phyloP scores from a whole-genome alignment of 2,888 invertebrate species.

The Junonia oenone region DNA sequence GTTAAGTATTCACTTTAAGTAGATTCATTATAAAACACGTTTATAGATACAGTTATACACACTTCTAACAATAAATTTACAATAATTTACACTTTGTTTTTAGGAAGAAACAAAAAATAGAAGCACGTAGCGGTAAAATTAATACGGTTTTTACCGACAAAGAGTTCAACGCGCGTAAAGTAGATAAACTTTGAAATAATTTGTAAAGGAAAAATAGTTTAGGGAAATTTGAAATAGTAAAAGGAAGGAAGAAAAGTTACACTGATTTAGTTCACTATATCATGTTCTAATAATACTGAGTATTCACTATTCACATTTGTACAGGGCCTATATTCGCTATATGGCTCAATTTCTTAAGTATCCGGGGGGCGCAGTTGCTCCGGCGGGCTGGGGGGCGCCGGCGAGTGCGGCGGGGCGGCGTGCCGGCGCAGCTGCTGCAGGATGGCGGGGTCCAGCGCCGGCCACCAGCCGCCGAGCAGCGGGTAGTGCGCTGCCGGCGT shows the following conservation, averaged over 20 bases:
- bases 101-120: slow-evolving; percentile 7
- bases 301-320: slow-evolving; percentile 39
- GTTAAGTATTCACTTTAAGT: slow-evolving; percentile 28
- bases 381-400: slow-evolving; percentile 51
- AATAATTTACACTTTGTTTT: slow-evolving; percentile 34
- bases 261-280: slow-evolving; percentile 22
- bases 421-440: slow-evolving; percentile 71
- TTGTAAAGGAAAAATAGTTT: not conserved
- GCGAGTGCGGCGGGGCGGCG: slow-evolving; percentile 41
- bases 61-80: slow-evolving; percentile 37
- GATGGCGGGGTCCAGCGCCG: slow-evolving; percentile 70
- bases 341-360: slow-evolving; percentile 43
- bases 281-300: slow-evolving; percentile 30
- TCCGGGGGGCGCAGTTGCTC: slow-evolving; percentile 65
- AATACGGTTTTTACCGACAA: slow-evolving; percentile 10
- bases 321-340: slow-evolving; percentile 23
- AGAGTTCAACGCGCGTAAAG: slow-evolving; percentile 29
- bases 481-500: slow-evolving; percentile 65
- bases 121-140: not conserved
- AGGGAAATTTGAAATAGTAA: slow-evolving; percentile 6
- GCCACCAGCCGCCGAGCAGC: slow-evolving; percentile 71
- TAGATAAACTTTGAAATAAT: not conserved
- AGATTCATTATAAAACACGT: slow-evolving; percentile 21
- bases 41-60: slow-evolving; percentile 28
- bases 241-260: slow-evolving; percentile 8